A percentile compares a stretch with the other conserved stretches of the same genome.
These are phyloP conservation scores for Leptinotarsa lineolata DNA, from an alignment of 1,140 invertebrate genomes.

Conservation along the genomic window DNA sequence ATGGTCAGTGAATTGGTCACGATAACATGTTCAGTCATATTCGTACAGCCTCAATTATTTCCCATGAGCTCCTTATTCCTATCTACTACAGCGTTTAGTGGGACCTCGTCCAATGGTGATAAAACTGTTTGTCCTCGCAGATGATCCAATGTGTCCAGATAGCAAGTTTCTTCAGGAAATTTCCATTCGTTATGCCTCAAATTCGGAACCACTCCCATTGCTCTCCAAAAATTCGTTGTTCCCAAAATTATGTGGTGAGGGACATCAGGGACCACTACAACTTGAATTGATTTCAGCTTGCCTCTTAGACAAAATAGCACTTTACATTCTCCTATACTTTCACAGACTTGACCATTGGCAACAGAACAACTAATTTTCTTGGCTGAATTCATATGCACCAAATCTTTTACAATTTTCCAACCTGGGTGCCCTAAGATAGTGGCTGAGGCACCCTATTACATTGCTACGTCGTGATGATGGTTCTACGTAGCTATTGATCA, in stretches of 20 bases:
- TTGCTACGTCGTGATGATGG: background rate
- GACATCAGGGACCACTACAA: too few species aligned
- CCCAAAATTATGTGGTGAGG: too few species aligned
- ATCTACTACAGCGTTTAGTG: background rate
- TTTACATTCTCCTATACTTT: background rate
- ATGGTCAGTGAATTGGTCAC: slow-evolving; percentile 23
- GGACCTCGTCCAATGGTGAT: background rate
- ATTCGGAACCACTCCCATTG: slow-evolving; percentile 32
- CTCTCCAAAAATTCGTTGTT: slow-evolving; percentile 22
- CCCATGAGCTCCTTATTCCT: background rate
- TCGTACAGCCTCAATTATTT: background rate
- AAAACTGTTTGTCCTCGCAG: background rate
- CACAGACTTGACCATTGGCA: background rate
- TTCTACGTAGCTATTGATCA: slow-evolving; percentile 7
- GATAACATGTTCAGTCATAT: slow-evolving; percentile 4
- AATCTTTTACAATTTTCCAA: background rate
- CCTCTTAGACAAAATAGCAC: background rate
- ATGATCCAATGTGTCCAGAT: background rate
- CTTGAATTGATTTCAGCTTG: too few species aligned
- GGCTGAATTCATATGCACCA: background rate
- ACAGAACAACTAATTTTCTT: background rate
- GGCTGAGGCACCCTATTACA: background rate
- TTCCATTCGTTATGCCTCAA: background rate
- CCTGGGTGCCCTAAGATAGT: background rate
- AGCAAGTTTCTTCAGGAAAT: background rate